Conservation (phyloP, 2,888 invertebrate species). For the Pristionchus fissidentatus region DNA sequence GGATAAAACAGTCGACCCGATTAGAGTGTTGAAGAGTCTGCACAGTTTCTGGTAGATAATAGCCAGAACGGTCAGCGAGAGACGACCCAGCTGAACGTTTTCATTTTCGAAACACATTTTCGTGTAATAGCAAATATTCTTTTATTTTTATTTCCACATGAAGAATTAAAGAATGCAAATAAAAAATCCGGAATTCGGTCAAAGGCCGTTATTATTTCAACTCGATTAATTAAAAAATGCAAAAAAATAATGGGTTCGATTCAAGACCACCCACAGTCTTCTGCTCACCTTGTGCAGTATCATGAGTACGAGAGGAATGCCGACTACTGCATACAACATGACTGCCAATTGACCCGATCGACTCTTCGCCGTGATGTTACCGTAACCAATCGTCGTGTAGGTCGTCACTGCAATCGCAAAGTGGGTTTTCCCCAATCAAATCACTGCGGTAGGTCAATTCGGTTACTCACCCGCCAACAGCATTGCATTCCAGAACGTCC, state of each 20-base stretch:
- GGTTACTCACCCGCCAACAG: conserved; percentile 66
- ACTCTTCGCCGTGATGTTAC: conserved; percentile 73
- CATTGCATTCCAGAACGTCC: conserved; percentile 75
- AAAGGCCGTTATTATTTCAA: too few relatives aligned
- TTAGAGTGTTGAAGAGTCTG: conserved; percentile 16
- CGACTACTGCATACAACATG: conserved; percentile 74
- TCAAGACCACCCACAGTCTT: not conserved
- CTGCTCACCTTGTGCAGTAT: conserved; percentile 68
- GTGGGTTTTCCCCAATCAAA: not conserved
- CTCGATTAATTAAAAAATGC: not conserved
- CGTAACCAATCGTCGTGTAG: conserved; percentile 75
- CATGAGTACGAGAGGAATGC: conserved; percentile 74
- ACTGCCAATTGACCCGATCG: conserved; percentile 72
- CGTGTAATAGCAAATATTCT: not conserved
- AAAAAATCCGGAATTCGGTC: too few relatives aligned
- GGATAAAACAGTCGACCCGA: conserved; percentile 7
- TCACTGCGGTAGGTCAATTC: not conserved
- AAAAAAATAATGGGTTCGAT: not conserved
- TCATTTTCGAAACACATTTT: not conserved
- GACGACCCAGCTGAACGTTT: conserved; percentile 62
- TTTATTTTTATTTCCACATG: too few relatives aligned
- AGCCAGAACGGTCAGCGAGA: conserved; percentile 70
- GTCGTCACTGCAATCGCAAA: conserved; percentile 64
- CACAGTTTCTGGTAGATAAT: conserved; percentile 60
- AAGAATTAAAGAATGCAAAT: too few relatives aligned